Percentiles rank a stretch among this genome's conserved stretches.
These are phyloP conservation scores for Lumbricus terrestris DNA, from an alignment of 2,888 invertebrate genomes.

Conservation along the genomic window DNA sequence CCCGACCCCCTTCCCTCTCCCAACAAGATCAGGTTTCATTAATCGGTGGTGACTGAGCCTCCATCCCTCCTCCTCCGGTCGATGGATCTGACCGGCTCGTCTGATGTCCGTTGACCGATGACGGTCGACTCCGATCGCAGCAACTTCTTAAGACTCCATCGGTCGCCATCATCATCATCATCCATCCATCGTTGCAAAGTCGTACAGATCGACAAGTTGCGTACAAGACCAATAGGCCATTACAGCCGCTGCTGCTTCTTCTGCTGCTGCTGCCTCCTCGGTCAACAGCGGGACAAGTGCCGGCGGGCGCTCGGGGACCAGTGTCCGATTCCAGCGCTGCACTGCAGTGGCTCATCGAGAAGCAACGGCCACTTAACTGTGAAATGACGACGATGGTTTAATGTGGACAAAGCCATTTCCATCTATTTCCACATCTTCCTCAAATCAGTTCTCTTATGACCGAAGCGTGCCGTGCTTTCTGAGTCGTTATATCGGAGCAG, in stretches of 20 bases:
- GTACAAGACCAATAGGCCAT: not conserved
- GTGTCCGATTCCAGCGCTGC: not conserved
- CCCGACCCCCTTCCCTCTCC: no score
- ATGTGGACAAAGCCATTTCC: slow-evolving; percentile 3
- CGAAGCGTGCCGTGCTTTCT: not conserved
- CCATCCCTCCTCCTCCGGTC: no score
- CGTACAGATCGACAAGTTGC: not conserved
- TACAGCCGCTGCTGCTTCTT: no score
- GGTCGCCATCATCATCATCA: no score
- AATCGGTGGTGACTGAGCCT: not conserved
- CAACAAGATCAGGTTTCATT: not conserved
- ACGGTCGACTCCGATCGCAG: not conserved
- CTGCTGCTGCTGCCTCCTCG: no score
- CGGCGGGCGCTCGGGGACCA: not conserved
- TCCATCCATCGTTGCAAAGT: not conserved
- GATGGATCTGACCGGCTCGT: not conserved
- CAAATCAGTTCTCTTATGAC: not conserved
- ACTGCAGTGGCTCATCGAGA: not conserved
- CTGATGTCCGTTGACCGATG: not conserved
- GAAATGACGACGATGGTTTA: not conserved
- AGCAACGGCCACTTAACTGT: not conserved
- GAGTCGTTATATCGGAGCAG: not conserved
- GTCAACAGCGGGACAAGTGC: not conserved
- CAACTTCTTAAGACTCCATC: not conserved
- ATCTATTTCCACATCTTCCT: not conserved